Percentiles rank a stretch among this genome's conserved stretches.
These are phyloP conservation scores for Amphiduros pacificus DNA, from an alignment of 2,888 invertebrate genomes.

Conservation along the genomic window DNA sequence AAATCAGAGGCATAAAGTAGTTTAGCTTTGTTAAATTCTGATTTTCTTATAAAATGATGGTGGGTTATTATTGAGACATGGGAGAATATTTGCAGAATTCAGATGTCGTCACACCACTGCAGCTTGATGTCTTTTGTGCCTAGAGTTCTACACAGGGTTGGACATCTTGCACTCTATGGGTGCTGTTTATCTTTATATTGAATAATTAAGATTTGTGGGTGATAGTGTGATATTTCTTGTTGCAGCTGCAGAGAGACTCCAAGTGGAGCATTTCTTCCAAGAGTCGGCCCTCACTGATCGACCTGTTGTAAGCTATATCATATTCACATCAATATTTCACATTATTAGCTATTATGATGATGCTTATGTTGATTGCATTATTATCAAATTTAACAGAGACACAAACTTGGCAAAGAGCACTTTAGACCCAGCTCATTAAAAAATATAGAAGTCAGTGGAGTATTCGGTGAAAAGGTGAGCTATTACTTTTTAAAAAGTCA, in stretches of 20 bases:
- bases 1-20: too few relatives aligned
- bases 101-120: too few relatives aligned
- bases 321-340: not conserved
- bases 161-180: too few relatives aligned
- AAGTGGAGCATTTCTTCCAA: constrained; percentile 54
- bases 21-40: not conserved
- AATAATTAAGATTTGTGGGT: not conserved
- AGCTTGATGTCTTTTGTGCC: too few relatives aligned
- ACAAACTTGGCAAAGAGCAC: constrained; percentile 47
- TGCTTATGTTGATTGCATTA: not conserved
- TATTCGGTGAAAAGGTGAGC: constrained; percentile 51
- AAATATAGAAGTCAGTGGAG: constrained; percentile 48
- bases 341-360: not conserved
- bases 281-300: constrained; percentile 50
- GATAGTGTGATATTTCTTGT: constrained; percentile 11
- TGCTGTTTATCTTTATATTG: too few relatives aligned
- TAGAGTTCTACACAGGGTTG: too few relatives aligned
- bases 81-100: too few relatives aligned
- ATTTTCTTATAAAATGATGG: not conserved
- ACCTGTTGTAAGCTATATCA: constrained; percentile 47
- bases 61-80: too few relatives aligned
- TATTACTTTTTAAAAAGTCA: too few relatives aligned
- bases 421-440: constrained; percentile 49
- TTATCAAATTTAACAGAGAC: constrained; percentile 39
- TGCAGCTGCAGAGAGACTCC: constrained; percentile 55